Base-by-base conservation (phyloP, 2,888 invertebrate species). In the Noctua pronuba region DNA sequence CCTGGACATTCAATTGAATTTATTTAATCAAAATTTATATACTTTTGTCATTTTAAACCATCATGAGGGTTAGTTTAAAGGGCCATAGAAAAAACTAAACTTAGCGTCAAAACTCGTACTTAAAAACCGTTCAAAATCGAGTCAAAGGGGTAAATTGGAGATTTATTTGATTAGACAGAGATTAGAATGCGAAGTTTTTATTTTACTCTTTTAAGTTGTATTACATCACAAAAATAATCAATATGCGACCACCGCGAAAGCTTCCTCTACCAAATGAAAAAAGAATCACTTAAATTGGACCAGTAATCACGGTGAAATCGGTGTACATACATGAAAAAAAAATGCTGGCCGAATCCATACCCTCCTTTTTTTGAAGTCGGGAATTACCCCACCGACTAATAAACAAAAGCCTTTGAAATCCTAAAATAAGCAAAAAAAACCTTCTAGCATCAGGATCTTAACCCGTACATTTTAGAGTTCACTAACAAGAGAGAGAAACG, bases 401-500 rank as follows among this genome's bases (percentile, higher is more conserved):
- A 66, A 73, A 55, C 35, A 58, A 80, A 69, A 58, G n/a, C 31
- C 16, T 24, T 16, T 65, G n/a, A 55, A 77, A 75, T 52, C 35
- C 65, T 46, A 73, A 60, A 49, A 58, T 41, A 31, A 68, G 79
- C 64, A 62, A 41, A 65, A 79, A 74, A 65, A 79, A 74, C 66
- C 31, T 35, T 75, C 38, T 1, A n/a, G 52, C 66, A 75, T 60
- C 66, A 28, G 64, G 35, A 75, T 74, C 44, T 72, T 38, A 75
- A 71, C 58, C 55, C 24, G 38, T 68, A 67, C 83, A 76, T 79
- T 86, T 66, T 66, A 52, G 76, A 82, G 81, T 82, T 86, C 71
- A 70, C 60, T 75, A 79, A 85, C 85, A 75, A 80, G 77, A 81
- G 74, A 77, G 74, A 78, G 85, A 73, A 80, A 81, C 21, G 67